These are phyloP conservation scores for Dasysyrphus albostriatus DNA, from an alignment of 2,888 invertebrate species.

Conservation along the genomic window DNA sequence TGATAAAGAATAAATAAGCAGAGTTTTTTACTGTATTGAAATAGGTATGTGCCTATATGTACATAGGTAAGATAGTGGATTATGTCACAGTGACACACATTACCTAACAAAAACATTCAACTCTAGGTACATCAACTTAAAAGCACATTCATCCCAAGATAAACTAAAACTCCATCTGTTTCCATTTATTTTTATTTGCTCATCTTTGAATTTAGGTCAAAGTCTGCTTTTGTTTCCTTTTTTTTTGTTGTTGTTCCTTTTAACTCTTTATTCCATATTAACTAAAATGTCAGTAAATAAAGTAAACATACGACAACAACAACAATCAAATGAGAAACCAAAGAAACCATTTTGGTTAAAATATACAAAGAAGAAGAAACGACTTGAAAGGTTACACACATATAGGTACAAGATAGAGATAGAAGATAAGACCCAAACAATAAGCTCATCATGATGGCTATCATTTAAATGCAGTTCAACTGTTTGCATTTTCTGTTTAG, in stretches of 20 bases:
- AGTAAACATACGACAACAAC: not conserved
- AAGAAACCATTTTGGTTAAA: conserved; percentile 39
- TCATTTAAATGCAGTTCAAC: conserved; percentile 8
- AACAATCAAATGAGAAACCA: conserved; percentile 17
- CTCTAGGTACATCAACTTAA: not conserved
- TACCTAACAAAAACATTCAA: not conserved
- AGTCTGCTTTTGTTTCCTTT: conserved; percentile 18
- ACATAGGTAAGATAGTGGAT: not conserved
- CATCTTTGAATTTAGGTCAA: conserved; percentile 61
- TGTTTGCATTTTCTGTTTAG: not conserved
- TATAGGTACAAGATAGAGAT: not conserved
- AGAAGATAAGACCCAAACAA: conserved; percentile 3
- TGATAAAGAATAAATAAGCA: no score
- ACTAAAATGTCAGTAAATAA: conserved; percentile 11
- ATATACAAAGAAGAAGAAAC: conserved; percentile 13
- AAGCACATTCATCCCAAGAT: conserved; percentile 1
- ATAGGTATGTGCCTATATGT: not conserved
- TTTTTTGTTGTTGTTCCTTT: not conserved
- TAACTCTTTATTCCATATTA: conserved; percentile 8
- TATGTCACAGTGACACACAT: not conserved
- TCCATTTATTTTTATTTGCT: conserved; percentile 46
- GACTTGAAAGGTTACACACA: conserved; percentile 15
- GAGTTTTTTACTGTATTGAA: not conserved
- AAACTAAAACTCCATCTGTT: conserved; percentile 19
- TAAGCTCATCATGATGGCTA: conserved; percentile 1